phyloP scores from a whole-genome alignment of 2,797 vertebrate genomes.

The Microctenopoma stevenorrisi region DNA sequence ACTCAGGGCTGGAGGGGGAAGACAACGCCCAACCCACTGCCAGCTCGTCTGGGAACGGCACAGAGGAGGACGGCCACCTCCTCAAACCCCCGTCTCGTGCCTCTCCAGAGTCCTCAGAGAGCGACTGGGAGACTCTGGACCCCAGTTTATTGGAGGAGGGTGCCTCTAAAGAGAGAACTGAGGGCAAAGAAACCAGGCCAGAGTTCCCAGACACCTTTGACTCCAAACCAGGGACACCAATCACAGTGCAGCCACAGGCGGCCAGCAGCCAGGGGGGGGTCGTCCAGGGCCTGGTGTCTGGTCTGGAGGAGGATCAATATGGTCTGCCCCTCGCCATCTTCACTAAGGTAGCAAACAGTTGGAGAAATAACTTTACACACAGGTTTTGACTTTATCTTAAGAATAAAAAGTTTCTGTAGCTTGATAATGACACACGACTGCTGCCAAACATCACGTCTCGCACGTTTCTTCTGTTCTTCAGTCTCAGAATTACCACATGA shows the following conservation, averaged over 20 bases:
- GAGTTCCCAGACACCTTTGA: conserved; percentile 71
- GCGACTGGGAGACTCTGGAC: conserved; percentile 97
- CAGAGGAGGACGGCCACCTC: conserved; percentile 60
- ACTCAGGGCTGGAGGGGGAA: conserved; percentile 56
- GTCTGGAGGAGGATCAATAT: conserved; percentile 93
- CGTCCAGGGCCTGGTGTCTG: conserved; percentile 89
- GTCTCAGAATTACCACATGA: too few relatives aligned
- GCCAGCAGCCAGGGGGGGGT: conserved; percentile 81
- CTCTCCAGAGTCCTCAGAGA: conserved; percentile 92
- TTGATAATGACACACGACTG: too few relatives aligned
- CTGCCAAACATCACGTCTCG: too few relatives aligned
- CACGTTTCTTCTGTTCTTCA: too few relatives aligned
- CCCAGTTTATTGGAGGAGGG: conserved; percentile 88
- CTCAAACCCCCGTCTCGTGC: conserved; percentile 83
- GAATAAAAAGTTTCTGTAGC: too few relatives aligned
- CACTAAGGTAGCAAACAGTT: conserved; percentile 87
- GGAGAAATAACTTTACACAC: too few relatives aligned
- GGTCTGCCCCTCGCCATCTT: conserved; percentile 94
- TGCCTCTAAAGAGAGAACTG: conserved; percentile 26
- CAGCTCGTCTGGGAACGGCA: conserved; percentile 15
- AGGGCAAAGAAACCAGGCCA: conserved; percentile 4
- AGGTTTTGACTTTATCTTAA: too few relatives aligned
- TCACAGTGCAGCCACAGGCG: conserved; percentile 94
- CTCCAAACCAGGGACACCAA: conserved; percentile 83
- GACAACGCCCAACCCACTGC: not conserved